Evolutionary conservation across 2,797 vertebrate species (phyloP), one percentile per base, ranked within the genome.

Genomic region (Poecilia velifera): DNA sequence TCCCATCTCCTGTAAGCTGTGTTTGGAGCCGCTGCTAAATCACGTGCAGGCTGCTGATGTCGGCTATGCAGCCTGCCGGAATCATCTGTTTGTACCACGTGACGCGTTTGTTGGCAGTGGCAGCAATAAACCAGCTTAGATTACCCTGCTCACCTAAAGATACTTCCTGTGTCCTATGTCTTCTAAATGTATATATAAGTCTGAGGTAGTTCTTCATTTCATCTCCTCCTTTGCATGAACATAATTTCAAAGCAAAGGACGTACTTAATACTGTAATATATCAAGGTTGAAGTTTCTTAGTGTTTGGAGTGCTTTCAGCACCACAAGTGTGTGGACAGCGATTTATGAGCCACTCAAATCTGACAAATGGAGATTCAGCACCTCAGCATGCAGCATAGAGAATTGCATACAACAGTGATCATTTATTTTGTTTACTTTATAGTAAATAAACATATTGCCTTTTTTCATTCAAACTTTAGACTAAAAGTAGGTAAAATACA

Each of bases 11-110:
- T 31, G 68, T 88, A 85, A 91, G 89, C 91, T 78, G 84, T 64
- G 72, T 87, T 86, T 72, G 83, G 57, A 81, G 82, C 76, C 80
- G 76, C 82, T 82, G 90, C 86, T 77, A 85, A 81, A 87, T 93
- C 93, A 93, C 94, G 88, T 93, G 92, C 82, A 82, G 78, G 47
- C 84, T 51, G 12, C 90, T 80, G 88, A 88, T 79, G 88, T 83
- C 73, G 80, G 68, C 77, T 74, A 89, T 74, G 66, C 84, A 91
- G 87, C 87, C 91, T 89, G 82, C 81, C 77, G 66, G 85, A 90
- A 74, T 93, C 89, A 79, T 88, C 84, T 90, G 90, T 62, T 74
- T n/a, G 0, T 73, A 86, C 85, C 91, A 92, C 90, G 92, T 93
- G 92, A 92, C 46, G 83, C 51, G 78, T 80, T 77, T 86, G 79